A percentile compares a stretch with the other conserved stretches of the same genome.
Evolutionary conservation across 2,113 vertebrate genomes (phyloP).

Genomic region (Stegostoma tigrinum): DNA sequence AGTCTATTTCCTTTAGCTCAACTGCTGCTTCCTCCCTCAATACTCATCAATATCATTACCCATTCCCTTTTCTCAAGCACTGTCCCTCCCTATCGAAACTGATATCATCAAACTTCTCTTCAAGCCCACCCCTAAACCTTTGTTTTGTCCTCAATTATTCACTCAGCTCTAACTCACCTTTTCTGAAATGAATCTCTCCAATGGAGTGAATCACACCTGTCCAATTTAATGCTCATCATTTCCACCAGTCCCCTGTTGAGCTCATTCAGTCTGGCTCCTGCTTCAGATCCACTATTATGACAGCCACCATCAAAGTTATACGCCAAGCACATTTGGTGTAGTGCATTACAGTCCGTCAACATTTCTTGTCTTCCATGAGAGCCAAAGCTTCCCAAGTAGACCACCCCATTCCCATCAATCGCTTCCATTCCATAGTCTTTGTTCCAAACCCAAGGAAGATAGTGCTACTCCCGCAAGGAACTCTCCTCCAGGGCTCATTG

Average conservation of each 20-base stretch:
- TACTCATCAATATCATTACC: not conserved
- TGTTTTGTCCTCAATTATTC: not conserved
- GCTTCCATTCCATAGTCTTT: not conserved
- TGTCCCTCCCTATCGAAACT: not conserved
- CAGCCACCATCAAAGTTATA: not conserved
- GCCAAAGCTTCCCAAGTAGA: too few relatives aligned
- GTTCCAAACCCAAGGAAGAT: not conserved
- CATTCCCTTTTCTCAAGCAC: not conserved
- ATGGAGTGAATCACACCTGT: not conserved
- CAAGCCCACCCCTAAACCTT: not conserved
- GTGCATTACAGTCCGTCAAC: not conserved
- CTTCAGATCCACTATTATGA: not conserved
- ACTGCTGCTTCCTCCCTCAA: not conserved
- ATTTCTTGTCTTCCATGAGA: not conserved
- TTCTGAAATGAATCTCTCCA: not conserved
- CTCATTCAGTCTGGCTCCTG: too few relatives aligned
- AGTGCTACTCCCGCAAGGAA: too few relatives aligned
- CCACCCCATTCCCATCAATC: not conserved
- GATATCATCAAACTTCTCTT: not conserved
- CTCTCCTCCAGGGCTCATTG: not conserved
- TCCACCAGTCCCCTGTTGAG: not conserved
- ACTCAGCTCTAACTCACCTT: not conserved
- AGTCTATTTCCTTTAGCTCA: not conserved
- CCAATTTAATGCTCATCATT: not conserved
- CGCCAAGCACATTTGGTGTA: not conserved